A percentile compares a stretch with the other conserved stretches of the same genome.
Conservation (phyloP, 2,888 invertebrate species). For the Calameuta filiformis region DNA sequence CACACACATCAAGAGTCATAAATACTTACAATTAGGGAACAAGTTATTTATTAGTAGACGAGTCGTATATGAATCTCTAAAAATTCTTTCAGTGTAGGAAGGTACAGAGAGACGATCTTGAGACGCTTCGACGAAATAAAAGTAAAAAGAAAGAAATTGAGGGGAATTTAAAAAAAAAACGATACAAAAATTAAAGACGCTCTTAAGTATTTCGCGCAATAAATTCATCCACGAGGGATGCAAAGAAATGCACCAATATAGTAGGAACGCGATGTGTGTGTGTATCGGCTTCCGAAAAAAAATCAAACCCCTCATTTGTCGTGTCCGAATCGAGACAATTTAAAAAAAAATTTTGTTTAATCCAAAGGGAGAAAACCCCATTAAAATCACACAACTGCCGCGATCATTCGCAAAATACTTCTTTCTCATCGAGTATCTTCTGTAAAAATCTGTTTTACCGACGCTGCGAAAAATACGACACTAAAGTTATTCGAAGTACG, state of each 20-base stretch:
- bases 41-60: conserved; percentile 44
- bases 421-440: background rate
- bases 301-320: background rate
- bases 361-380: background rate
- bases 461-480: background rate
- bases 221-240: background rate
- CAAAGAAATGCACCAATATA: background rate
- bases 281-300: background rate
- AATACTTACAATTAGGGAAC: conserved; percentile 49
- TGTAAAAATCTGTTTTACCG: background rate
- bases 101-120: background rate
- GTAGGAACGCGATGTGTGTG: background rate
- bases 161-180: background rate
- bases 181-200: background rate
- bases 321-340: background rate
- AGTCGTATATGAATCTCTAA: background rate
- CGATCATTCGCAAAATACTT: background rate
- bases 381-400: background rate
- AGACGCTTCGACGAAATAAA: background rate
- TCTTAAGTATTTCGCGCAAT: background rate
- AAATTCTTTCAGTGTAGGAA: background rate
- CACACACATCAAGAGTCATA: conserved; percentile 30
- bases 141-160: background rate
- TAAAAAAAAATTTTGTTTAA: background rate
- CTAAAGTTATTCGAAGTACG: background rate